Evolutionary conservation across 2,888 invertebrate species (phyloP).

Genomic region (Synanthedon formicaeformis): DNA sequence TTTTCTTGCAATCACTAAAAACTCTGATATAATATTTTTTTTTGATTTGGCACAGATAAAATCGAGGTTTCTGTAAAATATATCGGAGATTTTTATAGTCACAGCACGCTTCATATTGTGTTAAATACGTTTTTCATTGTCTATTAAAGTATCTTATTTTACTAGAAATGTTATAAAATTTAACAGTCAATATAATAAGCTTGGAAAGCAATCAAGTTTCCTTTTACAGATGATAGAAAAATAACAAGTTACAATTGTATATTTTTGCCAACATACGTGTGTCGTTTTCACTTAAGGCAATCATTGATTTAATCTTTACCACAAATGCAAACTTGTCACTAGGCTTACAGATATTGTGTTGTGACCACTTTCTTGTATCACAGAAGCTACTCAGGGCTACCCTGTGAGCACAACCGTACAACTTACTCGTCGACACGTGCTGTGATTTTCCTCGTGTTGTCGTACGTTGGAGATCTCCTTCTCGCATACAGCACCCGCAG

Average conservation of each 20-base stretch:
- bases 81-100: background rate
- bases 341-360: constrained; percentile 63
- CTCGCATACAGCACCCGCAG: constrained; percentile 87
- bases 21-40: background rate
- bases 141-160: background rate
- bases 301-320: constrained; percentile 42
- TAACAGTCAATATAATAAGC: background rate
- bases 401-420: constrained; percentile 61
- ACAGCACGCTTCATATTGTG: background rate
- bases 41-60: background rate
- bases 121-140: background rate
- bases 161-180: background rate
- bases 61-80: background rate
- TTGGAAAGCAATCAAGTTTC: background rate
- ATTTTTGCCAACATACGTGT: constrained; percentile 21
- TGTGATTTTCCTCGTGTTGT: constrained; percentile 58
- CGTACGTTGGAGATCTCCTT: constrained; percentile 77
- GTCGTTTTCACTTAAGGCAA: constrained; percentile 49
- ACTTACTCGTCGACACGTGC: constrained; percentile 57
- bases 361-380: constrained; percentile 65
- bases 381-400: constrained; percentile 60
- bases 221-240: constrained; percentile 44
- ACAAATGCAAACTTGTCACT: constrained; percentile 59
- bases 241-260: constrained; percentile 18
- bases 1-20: background rate